Conservation (phyloP, 2,888 invertebrate genomes). For the Dione juno region DNA sequence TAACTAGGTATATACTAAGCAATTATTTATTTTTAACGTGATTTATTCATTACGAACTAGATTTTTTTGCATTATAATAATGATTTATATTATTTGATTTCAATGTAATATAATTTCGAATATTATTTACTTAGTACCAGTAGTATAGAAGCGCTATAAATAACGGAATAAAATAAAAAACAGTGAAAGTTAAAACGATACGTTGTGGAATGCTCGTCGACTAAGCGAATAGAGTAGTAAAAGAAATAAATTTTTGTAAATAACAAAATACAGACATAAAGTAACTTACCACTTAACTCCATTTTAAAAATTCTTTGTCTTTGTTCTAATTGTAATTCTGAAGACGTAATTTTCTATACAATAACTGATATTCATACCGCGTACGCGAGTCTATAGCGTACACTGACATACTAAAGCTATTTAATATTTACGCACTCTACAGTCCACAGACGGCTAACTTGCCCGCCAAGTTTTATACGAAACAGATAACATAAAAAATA, state of each 20-base stretch:
- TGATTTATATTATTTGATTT: neutral
- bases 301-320: neutral
- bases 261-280: neutral
- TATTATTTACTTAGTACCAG: neutral
- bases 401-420: neutral
- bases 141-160: neutral
- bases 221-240: neutral
- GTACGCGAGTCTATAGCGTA: neutral
- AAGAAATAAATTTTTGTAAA: neutral
- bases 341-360: neutral
- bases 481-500: neutral
- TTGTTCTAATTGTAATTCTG: neutral
- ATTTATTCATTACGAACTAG: too few species aligned
- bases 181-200: conserved; percentile 3
- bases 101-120: neutral
- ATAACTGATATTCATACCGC: neutral
- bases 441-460: conserved; percentile 1
- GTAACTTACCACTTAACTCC: neutral
- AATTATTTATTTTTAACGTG: too few species aligned
- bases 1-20: too few species aligned
- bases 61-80: neutral
- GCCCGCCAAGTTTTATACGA: conserved; percentile 8
- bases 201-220: neutral
- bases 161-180: conserved; percentile 2
- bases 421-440: conserved; percentile 14